A percentile compares a stretch with the other conserved stretches of the same genome.
phyloP scores from a whole-genome alignment of 2,797 vertebrate genomes.

The Halcyon leucocephala region DNA sequence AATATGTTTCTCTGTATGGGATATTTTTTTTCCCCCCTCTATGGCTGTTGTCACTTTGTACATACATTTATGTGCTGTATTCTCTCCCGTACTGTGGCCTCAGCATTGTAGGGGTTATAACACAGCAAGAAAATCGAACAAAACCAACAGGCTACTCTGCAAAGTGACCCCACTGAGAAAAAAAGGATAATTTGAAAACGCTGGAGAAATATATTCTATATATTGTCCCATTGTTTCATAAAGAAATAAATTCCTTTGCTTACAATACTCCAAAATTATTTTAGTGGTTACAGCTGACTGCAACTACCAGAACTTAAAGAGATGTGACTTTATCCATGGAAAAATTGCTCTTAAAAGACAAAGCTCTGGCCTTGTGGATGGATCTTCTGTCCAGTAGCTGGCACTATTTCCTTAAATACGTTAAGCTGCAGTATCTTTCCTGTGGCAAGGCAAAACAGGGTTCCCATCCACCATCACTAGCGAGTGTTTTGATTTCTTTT shows the following conservation, averaged over 20 bases:
- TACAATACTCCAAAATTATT: neutral
- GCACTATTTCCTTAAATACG: slow-evolving; percentile 43
- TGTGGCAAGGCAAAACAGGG: slow-evolving; percentile 61
- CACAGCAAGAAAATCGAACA: neutral
- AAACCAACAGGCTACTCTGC: neutral
- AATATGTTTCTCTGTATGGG: slow-evolving; percentile 48
- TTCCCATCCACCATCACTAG: slow-evolving; percentile 30
- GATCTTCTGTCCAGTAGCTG: slow-evolving; percentile 51
- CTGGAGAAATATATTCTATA: slow-evolving; percentile 46
- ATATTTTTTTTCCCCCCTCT: neutral
- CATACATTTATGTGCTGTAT: neutral
- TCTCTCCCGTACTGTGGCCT: neutral
- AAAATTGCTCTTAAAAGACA: neutral
- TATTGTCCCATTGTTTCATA: slow-evolving; percentile 32
- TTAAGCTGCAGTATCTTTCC: slow-evolving; percentile 49
- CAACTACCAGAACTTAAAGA: neutral
- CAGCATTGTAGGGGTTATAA: neutral
- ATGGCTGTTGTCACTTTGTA: neutral
- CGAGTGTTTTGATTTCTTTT: neutral
- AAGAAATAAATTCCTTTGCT: neutral
- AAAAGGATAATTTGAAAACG: neutral
- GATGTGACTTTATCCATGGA: neutral
- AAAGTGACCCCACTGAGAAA: slow-evolving; percentile 20
- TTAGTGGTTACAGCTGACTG: slow-evolving; percentile 30
- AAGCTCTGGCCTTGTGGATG: slow-evolving; percentile 15